Percentiles rank a stretch among this genome's conserved stretches.
These are phyloP conservation scores for Anas platyrhynchos DNA, from an alignment of 2,113 vertebrate genomes.

Conservation along the genomic window DNA sequence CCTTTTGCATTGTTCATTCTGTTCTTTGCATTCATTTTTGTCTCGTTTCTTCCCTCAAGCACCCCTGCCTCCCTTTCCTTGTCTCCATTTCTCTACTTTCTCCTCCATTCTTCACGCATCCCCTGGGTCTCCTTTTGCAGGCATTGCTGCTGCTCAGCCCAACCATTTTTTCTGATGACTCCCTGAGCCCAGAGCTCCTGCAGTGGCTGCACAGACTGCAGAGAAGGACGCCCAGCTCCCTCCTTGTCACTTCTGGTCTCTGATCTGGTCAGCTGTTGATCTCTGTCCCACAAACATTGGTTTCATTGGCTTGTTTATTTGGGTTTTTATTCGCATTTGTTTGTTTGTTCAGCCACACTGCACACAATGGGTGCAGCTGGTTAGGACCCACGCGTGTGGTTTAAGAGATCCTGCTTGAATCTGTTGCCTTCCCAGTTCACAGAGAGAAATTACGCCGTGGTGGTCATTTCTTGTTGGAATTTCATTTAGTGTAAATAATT, in stretches of 20 bases:
- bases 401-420: not conserved
- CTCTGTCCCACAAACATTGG: not conserved
- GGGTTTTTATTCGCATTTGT: rapidly evolving
- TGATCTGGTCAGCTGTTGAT: not conserved
- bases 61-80: not conserved
- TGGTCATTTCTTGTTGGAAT: not conserved
- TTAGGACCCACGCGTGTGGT: not conserved
- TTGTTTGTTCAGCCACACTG: not conserved
- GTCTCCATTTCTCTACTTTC: not conserved
- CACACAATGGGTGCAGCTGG: not conserved
- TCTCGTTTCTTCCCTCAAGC: not conserved
- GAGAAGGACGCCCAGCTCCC: not conserved
- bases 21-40: not conserved
- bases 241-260: not conserved
- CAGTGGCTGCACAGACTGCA: not conserved
- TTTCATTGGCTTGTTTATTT: not conserved
- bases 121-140: not conserved
- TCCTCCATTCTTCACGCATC: rapidly evolving
- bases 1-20: not conserved
- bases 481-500: not conserved
- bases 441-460: not conserved
- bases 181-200: not conserved
- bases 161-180: not conserved
- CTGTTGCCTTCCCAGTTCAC: not conserved
- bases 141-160: not conserved